A percentile compares a stretch with the other conserved stretches of the same genome.
These are phyloP conservation scores for Molanna angustata DNA, from an alignment of 2,888 invertebrate species.

Conservation along the genomic window DNA sequence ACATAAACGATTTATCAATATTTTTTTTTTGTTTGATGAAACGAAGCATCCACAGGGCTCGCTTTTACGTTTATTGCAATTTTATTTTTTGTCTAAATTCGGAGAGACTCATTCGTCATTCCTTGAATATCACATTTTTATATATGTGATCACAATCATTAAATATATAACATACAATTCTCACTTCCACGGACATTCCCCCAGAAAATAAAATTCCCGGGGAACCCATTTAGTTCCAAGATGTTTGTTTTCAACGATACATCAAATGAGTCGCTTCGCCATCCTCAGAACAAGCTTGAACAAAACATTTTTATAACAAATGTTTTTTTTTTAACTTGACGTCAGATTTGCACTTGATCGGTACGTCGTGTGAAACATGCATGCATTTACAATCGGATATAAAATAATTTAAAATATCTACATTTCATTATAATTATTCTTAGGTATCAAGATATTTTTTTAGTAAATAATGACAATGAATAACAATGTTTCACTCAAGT, in stretches of 20 bases:
- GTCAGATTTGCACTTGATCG: too few relatives aligned
- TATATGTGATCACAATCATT: not conserved
- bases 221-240: not conserved
- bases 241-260: not conserved
- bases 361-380: too few relatives aligned
- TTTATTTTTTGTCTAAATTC: constrained; percentile 16
- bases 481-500: too few relatives aligned
- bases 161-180: not conserved
- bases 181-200: not conserved
- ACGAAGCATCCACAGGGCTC: constrained; percentile 26
- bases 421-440: too few relatives aligned
- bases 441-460: too few relatives aligned
- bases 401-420: too few relatives aligned
- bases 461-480: too few relatives aligned
- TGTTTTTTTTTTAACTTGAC: constrained; percentile 10
- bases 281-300: constrained; percentile 12
- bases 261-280: not conserved
- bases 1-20: constrained; percentile 29
- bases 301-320: constrained; percentile 9
- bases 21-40: constrained; percentile 29
- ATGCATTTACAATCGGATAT: too few relatives aligned
- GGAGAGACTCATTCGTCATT: not conserved
- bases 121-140: not conserved
- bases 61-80: constrained; percentile 24
- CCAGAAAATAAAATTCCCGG: not conserved